Percentiles rank a stretch among this genome's conserved stretches.
phyloP scores from a whole-genome alignment of 37 sponge, comb jelly and placozoan species.

The Diacarnus erythraeanus region DNA sequence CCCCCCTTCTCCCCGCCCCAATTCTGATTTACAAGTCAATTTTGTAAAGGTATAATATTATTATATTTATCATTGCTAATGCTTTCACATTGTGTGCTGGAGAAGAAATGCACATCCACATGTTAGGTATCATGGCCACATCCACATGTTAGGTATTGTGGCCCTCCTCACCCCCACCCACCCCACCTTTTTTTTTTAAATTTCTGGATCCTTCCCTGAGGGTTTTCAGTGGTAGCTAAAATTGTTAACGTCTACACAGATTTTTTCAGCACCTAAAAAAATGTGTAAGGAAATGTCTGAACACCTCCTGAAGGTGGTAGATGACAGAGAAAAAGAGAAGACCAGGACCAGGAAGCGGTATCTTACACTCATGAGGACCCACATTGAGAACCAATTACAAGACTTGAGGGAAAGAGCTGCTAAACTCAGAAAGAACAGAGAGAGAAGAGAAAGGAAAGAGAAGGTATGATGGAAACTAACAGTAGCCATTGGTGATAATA shows the following conservation, averaged over 20 bases:
- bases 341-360: constrained; percentile 1
- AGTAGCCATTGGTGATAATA: not conserved
- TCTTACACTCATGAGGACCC: not conserved
- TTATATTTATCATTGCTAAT: too few relatives aligned
- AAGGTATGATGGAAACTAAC: not conserved
- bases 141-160: not conserved
- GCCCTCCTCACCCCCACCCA: too few relatives aligned
- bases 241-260: too few relatives aligned
- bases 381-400: constrained; percentile 7
- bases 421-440: not conserved
- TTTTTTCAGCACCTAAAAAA: too few relatives aligned
- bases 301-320: constrained; percentile 5
- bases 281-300: too few relatives aligned
- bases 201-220: too few relatives aligned
- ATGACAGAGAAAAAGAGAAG: constrained; percentile 2
- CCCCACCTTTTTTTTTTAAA: too few relatives aligned
- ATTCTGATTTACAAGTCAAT: too few relatives aligned
- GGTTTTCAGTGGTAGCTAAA: too few relatives aligned
- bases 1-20: too few relatives aligned
- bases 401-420: not conserved
- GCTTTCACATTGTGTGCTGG: too few relatives aligned
- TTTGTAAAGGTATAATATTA: too few relatives aligned
- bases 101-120: not conserved
- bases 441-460: constrained; percentile 13
- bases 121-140: not conserved